Conservation (phyloP, 2,113 vertebrate genomes). For the Ancistrus triradiatus region DNA sequence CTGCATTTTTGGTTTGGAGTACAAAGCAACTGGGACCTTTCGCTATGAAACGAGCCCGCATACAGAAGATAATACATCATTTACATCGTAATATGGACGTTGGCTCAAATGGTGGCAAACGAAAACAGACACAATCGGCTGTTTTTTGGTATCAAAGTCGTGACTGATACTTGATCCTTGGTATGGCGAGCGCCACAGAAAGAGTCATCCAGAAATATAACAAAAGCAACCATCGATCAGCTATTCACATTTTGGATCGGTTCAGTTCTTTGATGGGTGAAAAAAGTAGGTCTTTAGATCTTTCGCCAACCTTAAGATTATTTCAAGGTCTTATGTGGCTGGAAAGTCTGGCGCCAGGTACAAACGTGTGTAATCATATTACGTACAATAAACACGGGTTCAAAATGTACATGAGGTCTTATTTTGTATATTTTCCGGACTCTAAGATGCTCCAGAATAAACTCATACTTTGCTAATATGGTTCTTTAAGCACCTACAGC, state of each 20-base stretch:
- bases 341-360: no score
- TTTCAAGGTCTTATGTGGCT: no score
- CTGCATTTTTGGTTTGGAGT: conserved; percentile 86
- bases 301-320: no score
- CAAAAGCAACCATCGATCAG: neutral
- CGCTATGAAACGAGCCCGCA: conserved; percentile 78
- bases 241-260: conserved; percentile 56
- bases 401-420: no score
- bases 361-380: no score
- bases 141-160: conserved; percentile 88
- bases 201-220: neutral
- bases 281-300: no score
- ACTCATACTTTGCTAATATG: no score
- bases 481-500: no score
- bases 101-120: conserved; percentile 81
- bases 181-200: no score
- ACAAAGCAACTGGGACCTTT: conserved; percentile 74
- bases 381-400: no score
- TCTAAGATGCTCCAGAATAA: neutral
- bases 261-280: conserved; percentile 25
- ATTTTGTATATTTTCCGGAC: conserved; percentile 19
- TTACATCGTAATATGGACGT: conserved; percentile 73
- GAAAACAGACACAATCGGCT: conserved; percentile 67
- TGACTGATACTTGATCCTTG: conserved; percentile 69
- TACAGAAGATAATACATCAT: conserved; percentile 80